These are phyloP conservation scores for Periophthalmus magnuspinnatus DNA, from an alignment of 2,797 vertebrate species.

Conservation along the genomic window DNA sequence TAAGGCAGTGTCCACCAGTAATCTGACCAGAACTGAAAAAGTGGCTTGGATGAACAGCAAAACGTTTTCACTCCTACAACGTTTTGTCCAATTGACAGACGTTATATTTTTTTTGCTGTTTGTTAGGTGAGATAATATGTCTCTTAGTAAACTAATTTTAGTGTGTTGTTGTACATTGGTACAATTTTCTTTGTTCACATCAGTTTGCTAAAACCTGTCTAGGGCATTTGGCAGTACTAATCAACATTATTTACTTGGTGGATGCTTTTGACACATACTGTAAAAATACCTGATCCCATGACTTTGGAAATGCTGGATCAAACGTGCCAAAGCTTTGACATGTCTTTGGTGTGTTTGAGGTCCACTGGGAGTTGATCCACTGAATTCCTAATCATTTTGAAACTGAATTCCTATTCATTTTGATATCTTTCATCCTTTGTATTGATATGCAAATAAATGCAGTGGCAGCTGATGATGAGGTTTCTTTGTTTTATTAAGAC, in stretches of 20 bases:
- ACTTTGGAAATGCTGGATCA: slow-evolving; percentile 1
- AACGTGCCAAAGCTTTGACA: not conserved
- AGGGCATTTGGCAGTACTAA: not conserved
- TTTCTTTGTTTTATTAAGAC: slow-evolving; percentile 13
- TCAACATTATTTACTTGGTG: not conserved
- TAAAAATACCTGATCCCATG: slow-evolving; percentile 1
- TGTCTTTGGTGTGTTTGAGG: slow-evolving; percentile 10
- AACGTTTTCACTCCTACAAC: too few species aligned
- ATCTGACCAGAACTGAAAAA: too few species aligned
- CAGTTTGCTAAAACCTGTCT: not conserved
- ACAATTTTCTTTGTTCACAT: not conserved
- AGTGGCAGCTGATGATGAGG: not conserved
- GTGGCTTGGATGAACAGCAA: too few species aligned
- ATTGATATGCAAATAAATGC: slow-evolving; percentile 4
- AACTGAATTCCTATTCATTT: slow-evolving; percentile 1
- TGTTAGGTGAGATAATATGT: not conserved
- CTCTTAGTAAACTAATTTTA: not conserved
- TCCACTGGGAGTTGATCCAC: not conserved
- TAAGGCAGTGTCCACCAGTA: too few species aligned
- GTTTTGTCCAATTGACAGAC: too few species aligned
- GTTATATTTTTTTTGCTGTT: too few species aligned
- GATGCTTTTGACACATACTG: slow-evolving; percentile 3
- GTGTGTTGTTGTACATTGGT: not conserved
- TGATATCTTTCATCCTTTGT: slow-evolving; percentile 9
- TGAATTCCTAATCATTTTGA: slow-evolving; percentile 1